A percentile compares a stretch with the other conserved stretches of the same genome.
phyloP scores from a whole-genome alignment of 2,797 vertebrate genomes.

The Cheracebus regulus region DNA sequence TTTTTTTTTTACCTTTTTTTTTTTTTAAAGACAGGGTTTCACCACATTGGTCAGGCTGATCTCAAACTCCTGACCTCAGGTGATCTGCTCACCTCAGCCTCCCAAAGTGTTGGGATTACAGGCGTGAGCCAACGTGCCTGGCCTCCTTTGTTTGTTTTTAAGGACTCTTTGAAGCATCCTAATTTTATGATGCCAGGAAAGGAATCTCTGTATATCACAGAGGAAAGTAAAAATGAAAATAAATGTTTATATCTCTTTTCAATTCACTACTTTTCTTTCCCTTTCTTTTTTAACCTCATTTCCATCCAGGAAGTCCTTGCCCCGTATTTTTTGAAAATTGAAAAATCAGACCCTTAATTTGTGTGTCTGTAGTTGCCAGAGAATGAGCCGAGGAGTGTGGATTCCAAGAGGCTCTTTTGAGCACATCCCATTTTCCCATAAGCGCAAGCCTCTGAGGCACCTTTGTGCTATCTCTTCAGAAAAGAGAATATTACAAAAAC shows the following conservation, averaged over 20 bases:
- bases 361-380: not conserved
- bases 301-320: slow-evolving; percentile 44
- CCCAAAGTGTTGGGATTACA: no score
- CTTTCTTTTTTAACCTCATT: slow-evolving; percentile 21
- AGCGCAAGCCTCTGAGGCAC: fast-evolving
- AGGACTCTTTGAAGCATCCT: not conserved
- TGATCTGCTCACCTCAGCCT: no score
- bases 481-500: slow-evolving; percentile 1
- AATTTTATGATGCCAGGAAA: not conserved
- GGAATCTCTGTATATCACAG: not conserved
- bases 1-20: no score
- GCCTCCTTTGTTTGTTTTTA: not conserved
- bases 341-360: slow-evolving; percentile 54
- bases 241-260: not conserved
- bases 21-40: no score
- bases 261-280: not conserved
- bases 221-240: not conserved
- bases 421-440: slow-evolving; percentile 25
- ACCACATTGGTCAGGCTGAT: no score
- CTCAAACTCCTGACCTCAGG: no score
- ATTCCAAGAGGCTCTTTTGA: not conserved
- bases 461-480: not conserved
- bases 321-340: slow-evolving; percentile 54
- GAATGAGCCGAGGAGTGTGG: fast-evolving
- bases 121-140: no score